Base-by-base conservation (phyloP, 2,888 invertebrate species). In the Fissipunctia ypsillon region DNA sequence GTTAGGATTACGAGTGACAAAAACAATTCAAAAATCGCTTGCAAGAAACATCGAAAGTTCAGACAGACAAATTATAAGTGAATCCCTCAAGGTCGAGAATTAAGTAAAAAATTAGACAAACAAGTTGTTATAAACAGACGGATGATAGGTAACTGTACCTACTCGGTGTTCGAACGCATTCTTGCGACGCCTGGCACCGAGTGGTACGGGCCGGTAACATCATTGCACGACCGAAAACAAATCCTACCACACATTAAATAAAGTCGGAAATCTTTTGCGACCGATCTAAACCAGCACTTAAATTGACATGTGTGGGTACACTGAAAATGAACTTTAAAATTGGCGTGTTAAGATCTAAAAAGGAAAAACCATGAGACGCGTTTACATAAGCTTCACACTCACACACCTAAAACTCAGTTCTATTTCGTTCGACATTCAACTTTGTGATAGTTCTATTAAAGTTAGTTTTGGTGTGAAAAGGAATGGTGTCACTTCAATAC, bases 101-200 rank as follows among this genome's bases (percentile, higher is more conserved):
- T 76, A 75, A 81, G 81, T 60, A 71, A 83, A 83, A 85, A 71
- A 71, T 77, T 75, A 78, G 75, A 81, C 67, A 81, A 85, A 86
- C 84, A 84, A 83, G 70, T 86, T 72, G 78, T 70, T 76, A 70
- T 69, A 81, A 82, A 75, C 83, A 76, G 76, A 76, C 66, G 78
- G 64, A 69, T 76, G 75, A 76, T 85, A 80, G 81, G 76, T 84
- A 85, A 85, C 87, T 85, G 84, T 87, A 87, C 77, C 73, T 84
- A 93, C 92, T 90, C 56, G 63, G 90, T 93, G 93, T 90, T 91
- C 92, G 84, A 87, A 91, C 93, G 92, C 93, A 91, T 92, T 91
- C 92, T 89, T 88, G 88, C 90, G 90, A 84, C 88, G 93, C 93
- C 94, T 93, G 95, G 94, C 90, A 95, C 95, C 81, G 91, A 84